These are phyloP conservation scores for Drosophila leontia DNA, from an alignment of 1,140 invertebrate genomes.

Conservation along the genomic window DNA sequence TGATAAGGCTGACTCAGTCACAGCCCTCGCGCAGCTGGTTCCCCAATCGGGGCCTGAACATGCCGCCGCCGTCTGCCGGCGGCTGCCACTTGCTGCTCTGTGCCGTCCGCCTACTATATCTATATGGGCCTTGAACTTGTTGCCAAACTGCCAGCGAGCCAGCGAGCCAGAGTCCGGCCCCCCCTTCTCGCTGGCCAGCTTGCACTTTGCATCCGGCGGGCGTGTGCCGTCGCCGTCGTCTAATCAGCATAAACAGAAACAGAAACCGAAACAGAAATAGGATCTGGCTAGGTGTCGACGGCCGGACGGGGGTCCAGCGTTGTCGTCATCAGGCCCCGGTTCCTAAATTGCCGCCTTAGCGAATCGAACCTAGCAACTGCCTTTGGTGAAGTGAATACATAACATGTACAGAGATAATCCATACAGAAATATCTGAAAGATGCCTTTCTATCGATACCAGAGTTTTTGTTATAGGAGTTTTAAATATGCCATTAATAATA, in stretches of 20 bases:
- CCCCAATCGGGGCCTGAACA: slow-evolving; percentile 70
- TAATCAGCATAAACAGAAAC: slow-evolving; percentile 13
- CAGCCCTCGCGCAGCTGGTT: slow-evolving; percentile 4
- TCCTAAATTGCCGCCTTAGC: slow-evolving; percentile 12
- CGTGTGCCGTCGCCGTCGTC: slow-evolving; percentile 24
- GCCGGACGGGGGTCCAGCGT: slow-evolving; percentile 24
- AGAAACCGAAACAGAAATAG: slow-evolving; percentile 7
- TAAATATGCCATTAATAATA: no score
- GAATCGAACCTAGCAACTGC: slow-evolving; percentile 22
- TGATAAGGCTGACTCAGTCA: slow-evolving; percentile 71
- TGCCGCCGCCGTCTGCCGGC: slow-evolving; percentile 50
- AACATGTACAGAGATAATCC: no score
- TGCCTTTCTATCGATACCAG: neutral
- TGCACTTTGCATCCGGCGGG: slow-evolving; percentile 35
- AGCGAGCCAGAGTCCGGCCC: neutral
- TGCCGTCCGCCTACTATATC: slow-evolving; percentile 9
- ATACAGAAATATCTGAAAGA: neutral
- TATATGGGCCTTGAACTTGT: slow-evolving; percentile 66
- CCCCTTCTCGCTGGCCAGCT: neutral
- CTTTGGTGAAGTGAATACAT: no score
- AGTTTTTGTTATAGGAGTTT: no score
- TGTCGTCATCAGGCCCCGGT: slow-evolving; percentile 39
- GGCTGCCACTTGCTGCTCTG: neutral
- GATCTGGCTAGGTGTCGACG: slow-evolving; percentile 24
- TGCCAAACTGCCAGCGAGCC: slow-evolving; percentile 39